Base-by-base conservation (phyloP, 2,888 invertebrate genomes). In the Diplolepis rosae region DNA sequence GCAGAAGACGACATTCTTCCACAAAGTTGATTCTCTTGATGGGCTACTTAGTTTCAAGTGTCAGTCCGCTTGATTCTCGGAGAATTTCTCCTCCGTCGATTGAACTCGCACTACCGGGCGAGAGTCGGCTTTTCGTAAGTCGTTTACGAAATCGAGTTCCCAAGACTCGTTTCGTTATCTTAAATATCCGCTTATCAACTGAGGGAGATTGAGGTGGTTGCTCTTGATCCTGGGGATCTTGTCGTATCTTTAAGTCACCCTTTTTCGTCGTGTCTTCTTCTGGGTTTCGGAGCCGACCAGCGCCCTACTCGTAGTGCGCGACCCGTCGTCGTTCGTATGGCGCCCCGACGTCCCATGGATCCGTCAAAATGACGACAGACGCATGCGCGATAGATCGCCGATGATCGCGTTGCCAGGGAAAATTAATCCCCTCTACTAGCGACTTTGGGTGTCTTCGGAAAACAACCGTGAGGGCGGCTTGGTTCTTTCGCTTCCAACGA, bases 1-100 rank as follows among this genome's bases (percentile, higher is more conserved):
- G 93, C 91, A 90, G 93, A 93, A 91, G 93, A 93, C 91, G 93
- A 93, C 92, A 92, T 90, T 73, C 73, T 79, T 74, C 70, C 71
- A 61, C 70, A 69, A 51, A 35, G 66, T 68, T 32, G n/a, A 13
- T 39, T 48, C n/a, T n/a, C 39, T 68, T 22, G 45, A 32, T 72
- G 24, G 15, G 28, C 11, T 68, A 56, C 13, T 54, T 54, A 28
- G 56, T 24, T 27, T 30, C 45, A 18, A 4, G 4, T n/a, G 1
- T 52, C n/a, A 11, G 32, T 51, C 11, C 30, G 24, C 6, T 42
- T 24, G 11, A 27, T 66, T 65, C 48, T 70, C 69, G 71, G 74
- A 74, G 74, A 75, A 66, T 27, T 50, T 54, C 7, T 52, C 50
- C 72, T 72, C 69, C 70, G 77, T 71, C 73, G 74, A 35, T 70